Evolutionary conservation across 1,140 invertebrate species (phyloP).

Genomic region (Drosophila azteca): DNA sequence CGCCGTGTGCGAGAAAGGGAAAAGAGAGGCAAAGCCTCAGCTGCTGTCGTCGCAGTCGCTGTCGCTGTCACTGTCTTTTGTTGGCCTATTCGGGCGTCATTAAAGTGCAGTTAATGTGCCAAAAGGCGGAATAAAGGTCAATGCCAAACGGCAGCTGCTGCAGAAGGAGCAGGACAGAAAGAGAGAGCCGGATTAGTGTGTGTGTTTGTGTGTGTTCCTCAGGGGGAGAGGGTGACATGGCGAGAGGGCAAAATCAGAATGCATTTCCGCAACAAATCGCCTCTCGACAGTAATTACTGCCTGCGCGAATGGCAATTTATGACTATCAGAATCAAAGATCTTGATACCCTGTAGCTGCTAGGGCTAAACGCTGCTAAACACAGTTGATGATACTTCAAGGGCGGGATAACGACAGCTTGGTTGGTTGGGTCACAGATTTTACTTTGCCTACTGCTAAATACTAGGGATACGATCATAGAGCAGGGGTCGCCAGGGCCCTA

Average conservation of each 20-base stretch:
- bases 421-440: no score
- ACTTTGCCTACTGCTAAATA: no score
- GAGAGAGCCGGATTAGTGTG: not conserved
- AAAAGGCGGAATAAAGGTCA: constrained; percentile 75
- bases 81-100: constrained; percentile 48
- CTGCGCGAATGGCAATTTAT: constrained; percentile 47
- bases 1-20: constrained; percentile 6
- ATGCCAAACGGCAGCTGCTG: constrained; percentile 57
- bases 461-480: no score
- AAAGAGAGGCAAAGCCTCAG: not conserved
- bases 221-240: not conserved
- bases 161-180: not conserved
- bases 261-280: constrained; percentile 68
- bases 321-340: constrained; percentile 41
- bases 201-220: not conserved
- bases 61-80: constrained; percentile 5
- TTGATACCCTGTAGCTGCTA: constrained; percentile 30
- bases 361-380: no score
- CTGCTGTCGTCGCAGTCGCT: constrained; percentile 27
- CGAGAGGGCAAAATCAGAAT: constrained; percentile 33
- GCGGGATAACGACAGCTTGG: no score
- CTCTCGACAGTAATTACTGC: constrained; percentile 41
- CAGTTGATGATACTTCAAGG: no score
- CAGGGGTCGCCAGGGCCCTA: no score
- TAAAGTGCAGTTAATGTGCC: constrained; percentile 66